phyloP scores from a whole-genome alignment of 2,797 vertebrate species.

The Peromyscus eremicus region DNA sequence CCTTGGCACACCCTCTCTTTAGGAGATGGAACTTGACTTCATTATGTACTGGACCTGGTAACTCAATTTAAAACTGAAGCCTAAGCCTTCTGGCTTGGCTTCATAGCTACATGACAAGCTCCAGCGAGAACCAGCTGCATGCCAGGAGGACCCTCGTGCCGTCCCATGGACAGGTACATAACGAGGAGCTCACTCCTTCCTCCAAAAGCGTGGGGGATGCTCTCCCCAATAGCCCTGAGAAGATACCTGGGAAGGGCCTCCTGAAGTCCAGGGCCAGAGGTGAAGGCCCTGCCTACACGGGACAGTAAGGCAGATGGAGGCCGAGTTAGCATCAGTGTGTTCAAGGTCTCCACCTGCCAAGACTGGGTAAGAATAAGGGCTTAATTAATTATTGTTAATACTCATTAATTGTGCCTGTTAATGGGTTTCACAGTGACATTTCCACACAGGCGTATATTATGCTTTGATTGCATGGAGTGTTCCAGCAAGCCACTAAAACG shows the following conservation, averaged over 20 bases:
- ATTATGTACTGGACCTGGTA: background rate
- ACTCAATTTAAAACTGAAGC: background rate
- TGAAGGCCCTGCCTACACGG: background rate
- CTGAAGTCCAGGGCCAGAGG: background rate
- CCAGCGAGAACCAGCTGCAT: background rate
- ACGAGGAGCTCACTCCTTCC: background rate
- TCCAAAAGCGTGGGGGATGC: background rate
- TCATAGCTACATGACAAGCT: fast-evolving
- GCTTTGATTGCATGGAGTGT: background rate
- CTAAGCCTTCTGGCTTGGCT: background rate
- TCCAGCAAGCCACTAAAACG: background rate
- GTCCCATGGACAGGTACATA: background rate
- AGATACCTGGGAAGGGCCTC: background rate
- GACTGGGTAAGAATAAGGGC: background rate
- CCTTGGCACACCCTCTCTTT: background rate
- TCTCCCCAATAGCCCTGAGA: background rate
- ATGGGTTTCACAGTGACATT: background rate
- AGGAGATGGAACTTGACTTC: background rate
- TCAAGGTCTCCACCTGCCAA: background rate
- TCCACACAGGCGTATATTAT: background rate
- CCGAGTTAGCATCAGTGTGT: background rate
- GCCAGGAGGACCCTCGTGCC: fast-evolving
- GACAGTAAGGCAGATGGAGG: background rate
- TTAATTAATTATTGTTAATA: background rate
- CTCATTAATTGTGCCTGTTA: background rate